phyloP scores from a whole-genome alignment of 2,113 vertebrate genomes.

The Camelus dromedarius region DNA sequence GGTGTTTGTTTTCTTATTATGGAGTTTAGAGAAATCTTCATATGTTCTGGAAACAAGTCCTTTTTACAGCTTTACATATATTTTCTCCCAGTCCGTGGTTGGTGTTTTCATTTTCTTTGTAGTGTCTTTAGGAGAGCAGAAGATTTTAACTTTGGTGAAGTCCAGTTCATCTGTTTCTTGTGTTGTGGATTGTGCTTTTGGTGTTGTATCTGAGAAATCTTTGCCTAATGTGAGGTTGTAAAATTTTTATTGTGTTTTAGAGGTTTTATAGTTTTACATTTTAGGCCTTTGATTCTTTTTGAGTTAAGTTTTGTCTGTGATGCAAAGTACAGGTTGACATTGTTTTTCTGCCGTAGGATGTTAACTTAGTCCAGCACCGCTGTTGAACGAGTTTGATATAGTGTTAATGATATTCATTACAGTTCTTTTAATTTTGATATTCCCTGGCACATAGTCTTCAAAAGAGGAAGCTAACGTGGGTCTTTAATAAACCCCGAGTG shows the following conservation, averaged over 20 bases:
- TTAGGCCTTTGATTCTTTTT: neutral
- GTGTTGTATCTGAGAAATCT: neutral
- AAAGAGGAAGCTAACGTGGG: neutral
- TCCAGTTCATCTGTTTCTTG: neutral
- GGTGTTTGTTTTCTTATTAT: neutral
- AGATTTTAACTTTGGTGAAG: neutral
- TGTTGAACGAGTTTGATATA: rapidly evolving
- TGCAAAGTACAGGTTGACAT: neutral
- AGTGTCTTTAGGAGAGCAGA: neutral
- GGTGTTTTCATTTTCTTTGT: neutral
- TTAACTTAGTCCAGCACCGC: rapidly evolving
- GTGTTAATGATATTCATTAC: neutral
- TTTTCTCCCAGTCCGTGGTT: neutral
- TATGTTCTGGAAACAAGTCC: neutral
- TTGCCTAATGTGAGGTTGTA: neutral
- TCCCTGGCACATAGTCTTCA: neutral
- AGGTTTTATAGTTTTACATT: neutral
- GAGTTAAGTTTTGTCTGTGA: neutral
- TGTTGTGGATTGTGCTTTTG: neutral
- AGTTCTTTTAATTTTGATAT: neutral
- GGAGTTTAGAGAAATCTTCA: neutral
- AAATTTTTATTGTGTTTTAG: too few species aligned
- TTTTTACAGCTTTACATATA: neutral
- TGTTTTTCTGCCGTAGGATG: rapidly evolving
- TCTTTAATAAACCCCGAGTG: rapidly evolving